These are phyloP conservation scores for Cristatella mucedo DNA, from an alignment of 2,888 invertebrate species.

Conservation along the genomic window DNA sequence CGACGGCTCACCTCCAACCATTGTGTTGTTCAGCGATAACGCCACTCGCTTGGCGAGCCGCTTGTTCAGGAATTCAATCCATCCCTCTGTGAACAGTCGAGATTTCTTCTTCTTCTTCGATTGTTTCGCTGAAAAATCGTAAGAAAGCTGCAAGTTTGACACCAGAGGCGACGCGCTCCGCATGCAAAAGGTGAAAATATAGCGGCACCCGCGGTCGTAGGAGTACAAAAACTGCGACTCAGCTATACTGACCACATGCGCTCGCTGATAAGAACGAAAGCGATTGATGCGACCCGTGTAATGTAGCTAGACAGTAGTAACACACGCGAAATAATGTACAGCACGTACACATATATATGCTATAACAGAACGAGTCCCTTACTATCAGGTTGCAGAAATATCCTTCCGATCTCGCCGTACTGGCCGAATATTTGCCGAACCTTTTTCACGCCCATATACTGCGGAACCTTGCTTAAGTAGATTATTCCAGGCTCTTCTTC, in stretches of 20 bases:
- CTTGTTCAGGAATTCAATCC: constrained; percentile 84
- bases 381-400: constrained; percentile 4
- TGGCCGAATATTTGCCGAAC: constrained; percentile 2
- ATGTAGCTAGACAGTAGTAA: too few species aligned
- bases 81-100: constrained; percentile 53
- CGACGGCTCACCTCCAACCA: constrained; percentile 36
- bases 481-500: constrained; percentile 6
- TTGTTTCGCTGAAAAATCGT: constrained; percentile 19
- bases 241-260: too few species aligned
- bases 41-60: constrained; percentile 74
- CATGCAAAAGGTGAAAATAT: too few species aligned
- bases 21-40: constrained; percentile 59
- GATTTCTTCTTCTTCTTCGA: constrained; percentile 21
- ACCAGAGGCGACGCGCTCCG: too few species aligned
- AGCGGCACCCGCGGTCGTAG: too few species aligned
- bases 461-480: constrained; percentile 3
- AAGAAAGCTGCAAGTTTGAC: too few species aligned
- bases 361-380: not conserved
- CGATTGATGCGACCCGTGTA: too few species aligned
- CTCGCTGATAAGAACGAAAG: too few species aligned
- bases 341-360: too few species aligned
- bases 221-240: too few species aligned
- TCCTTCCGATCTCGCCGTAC: constrained; percentile 5
- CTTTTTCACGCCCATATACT: constrained; percentile 3
- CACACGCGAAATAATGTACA: too few species aligned